A percentile compares a stretch with the other conserved stretches of the same genome.
Conservation (phyloP, 2,113 vertebrate genomes). For the Pelodiscus sinensis region DNA sequence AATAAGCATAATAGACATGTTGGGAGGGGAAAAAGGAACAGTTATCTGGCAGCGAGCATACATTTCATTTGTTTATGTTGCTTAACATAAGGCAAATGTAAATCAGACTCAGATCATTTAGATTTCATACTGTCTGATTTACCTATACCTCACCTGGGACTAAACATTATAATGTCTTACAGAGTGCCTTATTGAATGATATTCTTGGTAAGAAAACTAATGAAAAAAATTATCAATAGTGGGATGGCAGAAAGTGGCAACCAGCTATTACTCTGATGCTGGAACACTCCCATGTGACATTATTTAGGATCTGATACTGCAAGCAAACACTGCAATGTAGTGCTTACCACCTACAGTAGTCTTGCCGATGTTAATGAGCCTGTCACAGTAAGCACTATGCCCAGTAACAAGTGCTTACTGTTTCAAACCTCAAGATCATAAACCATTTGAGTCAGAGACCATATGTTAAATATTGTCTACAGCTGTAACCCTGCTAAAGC, state of each 20-base stretch:
- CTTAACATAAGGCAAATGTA: background rate
- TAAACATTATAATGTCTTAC: background rate
- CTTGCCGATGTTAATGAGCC: background rate
- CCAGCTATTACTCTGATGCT: background rate
- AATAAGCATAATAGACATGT: background rate
- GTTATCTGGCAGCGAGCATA: background rate
- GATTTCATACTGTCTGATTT: background rate
- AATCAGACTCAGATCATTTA: background rate
- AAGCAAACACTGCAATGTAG: background rate
- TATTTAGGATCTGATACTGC: background rate
- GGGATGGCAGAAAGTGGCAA: background rate
- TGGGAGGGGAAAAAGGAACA: background rate
- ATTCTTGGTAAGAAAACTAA: background rate
- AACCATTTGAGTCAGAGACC: background rate
- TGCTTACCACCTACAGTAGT: background rate
- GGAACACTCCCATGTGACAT: background rate
- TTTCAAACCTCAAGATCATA: background rate
- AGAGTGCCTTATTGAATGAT: background rate
- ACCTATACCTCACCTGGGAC: background rate
- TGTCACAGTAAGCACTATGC: background rate
- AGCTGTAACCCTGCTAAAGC: background rate
- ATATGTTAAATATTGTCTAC: background rate
- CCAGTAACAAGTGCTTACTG: background rate
- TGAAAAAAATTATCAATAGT: background rate
- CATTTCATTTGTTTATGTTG: background rate